Base-by-base conservation (phyloP, 2,797 vertebrate species). In the Sylvilagus floridanus region DNA sequence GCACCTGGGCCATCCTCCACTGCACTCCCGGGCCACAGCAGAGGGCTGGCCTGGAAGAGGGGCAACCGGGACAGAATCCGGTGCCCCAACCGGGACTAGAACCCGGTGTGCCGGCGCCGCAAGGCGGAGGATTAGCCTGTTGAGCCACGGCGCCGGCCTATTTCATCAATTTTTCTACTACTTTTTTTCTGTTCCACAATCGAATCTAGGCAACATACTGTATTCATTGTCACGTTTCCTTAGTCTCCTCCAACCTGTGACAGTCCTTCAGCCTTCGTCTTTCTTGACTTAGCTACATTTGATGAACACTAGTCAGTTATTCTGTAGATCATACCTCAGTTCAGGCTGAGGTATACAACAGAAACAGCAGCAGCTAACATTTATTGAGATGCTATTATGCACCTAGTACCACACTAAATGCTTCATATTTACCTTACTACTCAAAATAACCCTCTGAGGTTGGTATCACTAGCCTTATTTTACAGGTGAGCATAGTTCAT, bases 401-500 rank as follows among this genome's bases (percentile, higher is more conserved):
- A 94, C 30, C 42, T 84, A 16, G 32, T 13, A 88, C 22, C 37
- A 87, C 0, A 50, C 12, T 76, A 86, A 73, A 95, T 24, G 63
- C 37, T 91, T 87, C 42, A 76, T 32, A 14, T 78, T 93, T 66
- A 84, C 24, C 32, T 57, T 57, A 57, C 16, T 57, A 57, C 54
- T 57, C 54, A 57, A 57, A 93, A 94, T 62, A 93, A 79, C 32
- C 72, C 28, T 94, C 42, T 82, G 12, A 89, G 12, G n/a, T 52
- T 93, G 52, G 47, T 73, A 47, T 47, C 42, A 84, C 75, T 90
- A 68, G 32, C 12, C 28, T 30, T 93, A 90, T 78, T 88, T 93
- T 89, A 89, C 22, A 95, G 65, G 65, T 75, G 16, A 35, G 50
- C 8, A 76, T 83, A 86, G 91, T 93, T 91, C 78, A 93, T 83